Evolutionary conservation across 2,888 invertebrate species (phyloP).

Genomic region (Napeogenes sylphis): DNA sequence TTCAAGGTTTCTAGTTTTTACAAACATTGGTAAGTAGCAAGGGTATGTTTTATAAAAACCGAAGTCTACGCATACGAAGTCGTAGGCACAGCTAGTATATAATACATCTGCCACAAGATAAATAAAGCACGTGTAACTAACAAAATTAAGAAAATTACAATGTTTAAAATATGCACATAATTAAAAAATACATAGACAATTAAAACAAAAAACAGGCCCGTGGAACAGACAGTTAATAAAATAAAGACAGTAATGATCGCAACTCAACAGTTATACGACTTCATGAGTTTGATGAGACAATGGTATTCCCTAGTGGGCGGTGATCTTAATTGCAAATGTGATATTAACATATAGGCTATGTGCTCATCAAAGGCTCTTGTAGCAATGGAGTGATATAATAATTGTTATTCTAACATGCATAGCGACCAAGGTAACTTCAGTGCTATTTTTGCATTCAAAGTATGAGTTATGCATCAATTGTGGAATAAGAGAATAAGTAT

Average conservation of each 20-base stretch:
- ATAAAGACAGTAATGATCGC: neutral
- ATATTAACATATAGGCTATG: constrained; percentile 73
- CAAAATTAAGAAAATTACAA: no score
- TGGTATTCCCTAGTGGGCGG: constrained; percentile 67
- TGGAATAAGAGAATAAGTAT: neutral
- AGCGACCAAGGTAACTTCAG: constrained; percentile 4
- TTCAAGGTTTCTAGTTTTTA: no score
- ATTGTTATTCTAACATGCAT: constrained; percentile 6
- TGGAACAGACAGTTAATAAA: no score
- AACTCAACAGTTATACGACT: constrained; percentile 36
- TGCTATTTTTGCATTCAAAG: neutral
- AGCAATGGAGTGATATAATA: neutral
- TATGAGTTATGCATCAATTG: neutral
- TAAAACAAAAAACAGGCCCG: neutral
- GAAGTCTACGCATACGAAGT: no score
- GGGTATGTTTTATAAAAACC: no score
- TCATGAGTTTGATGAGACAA: constrained; percentile 59
- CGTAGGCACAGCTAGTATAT: no score
- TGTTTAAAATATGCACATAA: no score
- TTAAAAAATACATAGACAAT: no score
- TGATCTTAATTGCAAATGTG: constrained; percentile 73
- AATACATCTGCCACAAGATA: no score
- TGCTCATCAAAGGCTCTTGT: constrained; percentile 66
- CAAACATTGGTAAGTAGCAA: no score
- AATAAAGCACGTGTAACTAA: no score